phyloP scores from a whole-genome alignment of 1,140 invertebrate genomes.

The Anastrepha ludens region DNA sequence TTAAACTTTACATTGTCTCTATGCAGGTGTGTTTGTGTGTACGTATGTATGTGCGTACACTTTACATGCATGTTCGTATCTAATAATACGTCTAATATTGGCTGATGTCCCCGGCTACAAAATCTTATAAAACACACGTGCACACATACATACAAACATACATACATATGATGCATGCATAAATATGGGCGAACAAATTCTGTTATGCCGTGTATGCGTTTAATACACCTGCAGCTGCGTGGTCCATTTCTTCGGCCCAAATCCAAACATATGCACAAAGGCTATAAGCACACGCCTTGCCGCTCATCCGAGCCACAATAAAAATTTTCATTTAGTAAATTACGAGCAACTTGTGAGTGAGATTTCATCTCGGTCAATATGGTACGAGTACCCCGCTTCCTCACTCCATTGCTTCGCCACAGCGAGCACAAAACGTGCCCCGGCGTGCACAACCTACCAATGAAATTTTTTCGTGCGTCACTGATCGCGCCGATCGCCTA shows the following conservation, averaged over 20 bases:
- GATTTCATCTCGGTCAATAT: constrained; percentile 46
- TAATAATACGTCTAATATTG: neutral
- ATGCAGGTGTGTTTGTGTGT: neutral
- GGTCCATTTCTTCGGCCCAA: constrained; percentile 2
- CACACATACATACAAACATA: neutral
- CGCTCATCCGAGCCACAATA: constrained; percentile 32
- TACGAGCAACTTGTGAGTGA: neutral
- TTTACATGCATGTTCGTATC: neutral
- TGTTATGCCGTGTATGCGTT: neutral
- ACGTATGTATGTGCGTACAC: neutral
- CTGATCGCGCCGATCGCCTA: constrained; percentile 21
- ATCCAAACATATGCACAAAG: neutral
- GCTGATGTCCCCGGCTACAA: neutral
- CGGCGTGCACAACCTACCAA: neutral
- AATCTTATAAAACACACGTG: neutral
- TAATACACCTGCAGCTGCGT: constrained; percentile 38
- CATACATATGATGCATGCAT: no score
- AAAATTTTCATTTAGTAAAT: constrained; percentile 47
- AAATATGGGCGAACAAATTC: no score
- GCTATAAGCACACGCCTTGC: neutral
- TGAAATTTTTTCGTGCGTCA: constrained; percentile 42
- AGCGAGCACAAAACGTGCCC: neutral
- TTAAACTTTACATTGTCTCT: constrained; percentile 1
- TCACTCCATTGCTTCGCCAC: neutral
- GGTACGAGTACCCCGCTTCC: neutral